Conservation (phyloP, 2,888 invertebrate species). For the Cosmia pyralina region DNA sequence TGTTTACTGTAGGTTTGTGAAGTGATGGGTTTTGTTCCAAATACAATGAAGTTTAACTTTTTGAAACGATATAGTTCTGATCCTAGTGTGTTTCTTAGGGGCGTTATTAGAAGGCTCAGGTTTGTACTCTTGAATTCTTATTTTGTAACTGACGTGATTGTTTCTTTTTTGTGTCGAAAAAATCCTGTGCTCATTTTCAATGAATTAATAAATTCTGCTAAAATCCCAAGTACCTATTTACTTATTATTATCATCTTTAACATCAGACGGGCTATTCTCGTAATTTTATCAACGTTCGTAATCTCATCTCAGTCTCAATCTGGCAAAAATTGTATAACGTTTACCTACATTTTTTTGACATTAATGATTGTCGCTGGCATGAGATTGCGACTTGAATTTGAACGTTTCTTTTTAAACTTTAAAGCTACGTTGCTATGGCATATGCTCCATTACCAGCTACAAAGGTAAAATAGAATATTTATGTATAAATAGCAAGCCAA, state of each 20-base stretch:
- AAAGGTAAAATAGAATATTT: slow-evolving; percentile 4
- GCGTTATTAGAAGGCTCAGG: slow-evolving; percentile 38
- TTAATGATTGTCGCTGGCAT: too few species aligned
- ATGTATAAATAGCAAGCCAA: neutral
- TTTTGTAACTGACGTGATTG: neutral
- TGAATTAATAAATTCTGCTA: neutral
- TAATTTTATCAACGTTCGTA: too few species aligned
- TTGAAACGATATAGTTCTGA: slow-evolving; percentile 49
- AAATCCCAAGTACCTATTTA: neutral
- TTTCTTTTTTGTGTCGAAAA: neutral
- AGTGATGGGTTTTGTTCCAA: slow-evolving; percentile 28
- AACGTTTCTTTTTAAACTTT: neutral
- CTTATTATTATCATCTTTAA: neutral
- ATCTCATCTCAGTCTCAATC: too few species aligned
- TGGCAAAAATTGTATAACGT: too few species aligned
- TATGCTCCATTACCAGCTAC: neutral
- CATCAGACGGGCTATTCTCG: too few species aligned
- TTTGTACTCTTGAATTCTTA: slow-evolving; percentile 27
- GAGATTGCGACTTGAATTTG: too few species aligned
- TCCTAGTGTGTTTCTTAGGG: slow-evolving; percentile 40
- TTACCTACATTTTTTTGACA: too few species aligned
- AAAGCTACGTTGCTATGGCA: neutral
- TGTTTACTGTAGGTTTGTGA: slow-evolving; percentile 6
- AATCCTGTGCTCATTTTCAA: neutral
- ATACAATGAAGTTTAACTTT: slow-evolving; percentile 49